Evolutionary conservation across 2,888 invertebrate genomes (phyloP).

Genomic region (Smittia aterrima): DNA sequence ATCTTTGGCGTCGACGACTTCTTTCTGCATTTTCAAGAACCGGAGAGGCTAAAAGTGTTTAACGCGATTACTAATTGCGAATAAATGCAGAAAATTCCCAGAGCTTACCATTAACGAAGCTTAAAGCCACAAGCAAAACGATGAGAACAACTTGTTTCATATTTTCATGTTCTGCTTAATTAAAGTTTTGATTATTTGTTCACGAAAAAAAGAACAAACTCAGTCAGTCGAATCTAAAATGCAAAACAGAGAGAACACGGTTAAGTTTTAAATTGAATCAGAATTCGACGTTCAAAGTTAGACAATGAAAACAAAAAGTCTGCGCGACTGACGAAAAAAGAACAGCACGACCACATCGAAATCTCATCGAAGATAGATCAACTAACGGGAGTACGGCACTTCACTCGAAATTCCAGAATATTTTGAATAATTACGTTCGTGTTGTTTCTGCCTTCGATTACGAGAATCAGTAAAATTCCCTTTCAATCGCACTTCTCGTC

Average conservation of each 20-base stretch:
- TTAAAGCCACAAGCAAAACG: neutral
- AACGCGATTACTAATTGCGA: neutral
- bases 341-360: neutral
- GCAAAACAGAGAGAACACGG: too few species aligned
- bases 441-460: too few species aligned
- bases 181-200: neutral
- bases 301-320: too few species aligned
- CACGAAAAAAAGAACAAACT: neutral
- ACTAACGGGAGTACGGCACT: neutral
- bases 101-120: neutral
- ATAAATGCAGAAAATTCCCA: neutral
- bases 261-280: too few species aligned
- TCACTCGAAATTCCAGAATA: constrained; percentile 10
- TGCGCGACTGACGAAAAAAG: neutral
- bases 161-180: neutral
- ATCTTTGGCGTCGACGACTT: constrained; percentile 11
- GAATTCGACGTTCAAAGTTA: too few species aligned
- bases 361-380: constrained; percentile 5
- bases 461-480: neutral
- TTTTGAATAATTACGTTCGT: neutral
- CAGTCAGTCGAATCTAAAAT: too few species aligned
- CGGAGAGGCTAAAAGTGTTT: neutral
- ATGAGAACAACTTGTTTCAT: constrained; percentile 8
- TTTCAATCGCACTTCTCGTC: constrained; percentile 4
- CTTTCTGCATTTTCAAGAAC: neutral